Base-by-base conservation (phyloP, 2,113 vertebrate species). In the Excalfactoria chinensis region DNA sequence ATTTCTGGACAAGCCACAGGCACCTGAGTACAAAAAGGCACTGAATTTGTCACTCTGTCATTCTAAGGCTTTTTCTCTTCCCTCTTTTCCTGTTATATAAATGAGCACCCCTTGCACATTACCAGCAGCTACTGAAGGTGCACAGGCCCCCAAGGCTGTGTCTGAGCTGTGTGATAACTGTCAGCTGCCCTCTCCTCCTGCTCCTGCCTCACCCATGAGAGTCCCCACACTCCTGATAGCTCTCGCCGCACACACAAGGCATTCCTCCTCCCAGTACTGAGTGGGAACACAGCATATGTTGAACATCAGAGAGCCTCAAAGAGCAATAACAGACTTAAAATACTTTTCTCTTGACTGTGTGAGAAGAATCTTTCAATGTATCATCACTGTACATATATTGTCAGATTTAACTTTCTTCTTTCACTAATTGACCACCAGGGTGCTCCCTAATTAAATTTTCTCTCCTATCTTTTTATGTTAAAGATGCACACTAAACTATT, bases 401-500 rank as follows among this genome's bases (percentile, higher is more conserved):
- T 4, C 18, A 26, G 37, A 44, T 23, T n/a, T 48, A 51, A 34
- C 10, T 64, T 86, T 72, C 77, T 76, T 28, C 11, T 88, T 90
- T 85, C 78, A 43, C 19, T 87, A 76, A 63, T 40, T 83, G 59
- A 79, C 94, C 76, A 86, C 41, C 40, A 95, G 78, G 37, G 68
- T 71, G 51, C 91, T 94, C 78, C 59, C 86, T 91, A 89, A 87
- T 85, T 92, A 90, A 94, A 63, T 80, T 55, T 94, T 63, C 20
- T 28, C 4, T 82, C 41, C 34, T 82, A 26, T 11, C 76, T 30
- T 37, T 74, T 64, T 53, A 40, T 53, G 43, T 59, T 79, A 56
- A 87, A 80, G 32, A 7, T 48, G 13, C 1, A 6, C 10, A 35
- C n/a, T 4, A 70, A 70, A 16, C 2, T 7, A 10, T 72, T 77